phyloP scores from a whole-genome alignment of 2,113 vertebrate genomes.

The Gymnogyps californianus region DNA sequence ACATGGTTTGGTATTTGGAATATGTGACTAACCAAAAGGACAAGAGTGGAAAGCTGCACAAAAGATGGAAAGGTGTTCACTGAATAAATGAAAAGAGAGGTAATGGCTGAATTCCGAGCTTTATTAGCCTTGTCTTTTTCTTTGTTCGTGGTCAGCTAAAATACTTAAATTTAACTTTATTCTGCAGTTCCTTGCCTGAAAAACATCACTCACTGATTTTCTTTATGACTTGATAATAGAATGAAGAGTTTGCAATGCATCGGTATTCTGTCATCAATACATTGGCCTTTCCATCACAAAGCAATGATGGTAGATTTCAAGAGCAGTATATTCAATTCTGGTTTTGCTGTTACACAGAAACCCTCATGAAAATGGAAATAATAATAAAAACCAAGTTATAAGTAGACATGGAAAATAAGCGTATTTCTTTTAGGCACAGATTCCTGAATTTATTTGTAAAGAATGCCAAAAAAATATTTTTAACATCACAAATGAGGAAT shows the following conservation, averaged over 20 bases:
- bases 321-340: background rate
- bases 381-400: conserved; percentile 31
- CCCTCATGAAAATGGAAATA: conserved; percentile 2
- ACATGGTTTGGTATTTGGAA: background rate
- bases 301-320: background rate
- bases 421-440: conserved; percentile 34
- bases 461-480: conserved; percentile 71
- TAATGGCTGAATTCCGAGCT: background rate
- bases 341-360: conserved; percentile 14
- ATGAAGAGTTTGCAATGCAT: background rate
- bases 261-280: background rate
- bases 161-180: background rate
- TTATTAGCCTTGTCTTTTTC: background rate
- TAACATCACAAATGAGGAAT: conserved; percentile 65
- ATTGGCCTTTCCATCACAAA: background rate
- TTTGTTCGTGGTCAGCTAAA: background rate
- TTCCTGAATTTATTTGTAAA: conserved; percentile 59
- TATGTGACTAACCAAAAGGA: background rate
- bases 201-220: background rate
- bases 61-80: background rate
- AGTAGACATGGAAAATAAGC: conserved; percentile 52
- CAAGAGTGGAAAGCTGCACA: background rate
- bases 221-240: background rate
- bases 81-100: background rate
- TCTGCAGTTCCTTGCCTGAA: background rate